Conservation (phyloP, 2,797 vertebrate genomes). For the Esox lucius region DNA sequence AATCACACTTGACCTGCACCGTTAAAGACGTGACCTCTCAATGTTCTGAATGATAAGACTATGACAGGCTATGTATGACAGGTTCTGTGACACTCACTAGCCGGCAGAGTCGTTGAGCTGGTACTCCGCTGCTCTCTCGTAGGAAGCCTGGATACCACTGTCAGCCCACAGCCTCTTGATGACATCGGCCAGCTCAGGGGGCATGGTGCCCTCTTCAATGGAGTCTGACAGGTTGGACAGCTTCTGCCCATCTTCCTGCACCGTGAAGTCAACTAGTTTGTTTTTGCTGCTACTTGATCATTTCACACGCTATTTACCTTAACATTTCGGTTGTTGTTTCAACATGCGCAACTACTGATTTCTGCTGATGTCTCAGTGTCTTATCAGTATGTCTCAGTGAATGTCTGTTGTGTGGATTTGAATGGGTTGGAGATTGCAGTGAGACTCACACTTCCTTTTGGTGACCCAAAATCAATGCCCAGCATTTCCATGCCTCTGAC, state of each 20-base stretch:
- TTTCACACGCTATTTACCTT: not conserved
- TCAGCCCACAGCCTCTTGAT: constrained; percentile 92
- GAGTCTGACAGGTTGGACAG: constrained; percentile 95
- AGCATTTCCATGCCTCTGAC: constrained; percentile 93
- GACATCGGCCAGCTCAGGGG: constrained; percentile 82
- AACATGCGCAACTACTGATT: not conserved
- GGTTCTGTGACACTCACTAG: constrained; percentile 81
- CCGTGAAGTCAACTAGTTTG: not conserved
- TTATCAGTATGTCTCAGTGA: not conserved
- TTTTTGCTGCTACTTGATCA: not conserved
- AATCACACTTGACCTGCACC: not conserved
- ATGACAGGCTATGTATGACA: not conserved
- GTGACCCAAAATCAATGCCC: constrained; percentile 79
- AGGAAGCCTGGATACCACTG: constrained; percentile 83
- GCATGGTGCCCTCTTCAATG: constrained; percentile 94
- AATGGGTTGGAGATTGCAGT: not conserved
- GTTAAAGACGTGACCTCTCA: not conserved
- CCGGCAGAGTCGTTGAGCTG: constrained; percentile 95
- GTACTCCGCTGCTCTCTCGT: constrained; percentile 90
- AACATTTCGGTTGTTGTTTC: not conserved
- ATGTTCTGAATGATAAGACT: not conserved
- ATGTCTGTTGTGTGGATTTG: not conserved
- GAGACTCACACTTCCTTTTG: constrained; percentile 30
- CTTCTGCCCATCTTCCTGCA: constrained; percentile 85
- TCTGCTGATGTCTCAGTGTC: not conserved